Base-by-base conservation (phyloP, 1,140 invertebrate species). In the Pseudomyrmex sp. region DNA sequence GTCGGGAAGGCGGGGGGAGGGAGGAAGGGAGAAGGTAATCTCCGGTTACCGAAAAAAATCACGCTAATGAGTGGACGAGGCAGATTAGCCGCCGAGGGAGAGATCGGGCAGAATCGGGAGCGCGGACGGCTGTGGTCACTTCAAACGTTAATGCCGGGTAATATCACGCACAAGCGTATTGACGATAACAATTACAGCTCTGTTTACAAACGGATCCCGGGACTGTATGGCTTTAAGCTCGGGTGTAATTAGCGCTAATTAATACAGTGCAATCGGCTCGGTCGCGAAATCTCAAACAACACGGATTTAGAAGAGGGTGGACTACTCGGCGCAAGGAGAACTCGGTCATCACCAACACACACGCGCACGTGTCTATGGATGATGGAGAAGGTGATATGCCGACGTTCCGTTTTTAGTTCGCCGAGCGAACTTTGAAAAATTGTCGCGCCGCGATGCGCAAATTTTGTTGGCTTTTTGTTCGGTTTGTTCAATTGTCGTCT, bases 181-280 rank as follows among this genome's bases (percentile, higher is more conserved):
- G 85, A 89, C 77, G 76, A 89, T 83, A 82, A 87, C 84, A 85
- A 89, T 89, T 89, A 89, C n/a, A 65, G 82, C 52, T 80, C 69
- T 18, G 68, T 72, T 52, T 88, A 88, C 85, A 88, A 91, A 90
- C 85, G 65, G 58, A 23, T 61, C 50, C 44, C 35, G 35, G 35
- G 83, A 48, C 50, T 26, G 65, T 61, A 48, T 59, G 75, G 84
- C 70, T 91, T 89, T 35, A 35, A 91, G 87, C 83, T 85, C 63
- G 54, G 35, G 10, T 69, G 86, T 86, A 87, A 91, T 91, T 90
- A 91, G 52, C 69, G 84, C 68, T 90, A 91, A 91, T 91, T 90
- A 90, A 85, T 89, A 73, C 82, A 86, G 4, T 68, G 54, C 26
- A 44, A 26, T 50, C 48, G 20, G 48, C 61, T 61, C 15, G 76